phyloP scores from a whole-genome alignment of 1,140 invertebrate species.

The Wiebesia pumilae region DNA sequence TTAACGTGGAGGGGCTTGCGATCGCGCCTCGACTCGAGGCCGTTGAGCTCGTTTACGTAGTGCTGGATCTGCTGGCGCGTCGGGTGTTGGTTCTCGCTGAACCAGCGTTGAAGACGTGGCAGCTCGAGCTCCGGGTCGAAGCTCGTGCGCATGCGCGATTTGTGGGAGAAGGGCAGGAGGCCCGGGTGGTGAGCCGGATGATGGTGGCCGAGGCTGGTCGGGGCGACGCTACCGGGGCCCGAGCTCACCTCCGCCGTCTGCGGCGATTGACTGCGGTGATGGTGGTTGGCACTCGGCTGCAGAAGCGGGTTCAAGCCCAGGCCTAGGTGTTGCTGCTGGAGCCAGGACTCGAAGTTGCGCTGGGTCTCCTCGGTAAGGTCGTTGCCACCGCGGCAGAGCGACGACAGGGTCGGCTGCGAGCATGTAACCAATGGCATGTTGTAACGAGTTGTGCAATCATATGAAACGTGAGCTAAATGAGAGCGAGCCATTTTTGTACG shows the following conservation, averaged over 20 bases:
- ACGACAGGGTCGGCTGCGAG: constrained; percentile 83
- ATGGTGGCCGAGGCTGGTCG: neutral
- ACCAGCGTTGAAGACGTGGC: constrained; percentile 95
- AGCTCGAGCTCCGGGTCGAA: constrained; percentile 97
- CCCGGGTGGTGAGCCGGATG: constrained; percentile 79
- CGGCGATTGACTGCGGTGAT: constrained; percentile 60
- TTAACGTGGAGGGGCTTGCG: constrained; percentile 96
- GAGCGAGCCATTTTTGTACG: neutral
- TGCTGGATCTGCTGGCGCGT: constrained; percentile 95
- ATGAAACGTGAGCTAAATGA: too few species aligned
- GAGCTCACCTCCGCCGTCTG: constrained; percentile 61
- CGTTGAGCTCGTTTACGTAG: constrained; percentile 95
- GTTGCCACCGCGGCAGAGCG: constrained; percentile 83
- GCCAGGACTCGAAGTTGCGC: constrained; percentile 83
- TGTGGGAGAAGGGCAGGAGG: constrained; percentile 86
- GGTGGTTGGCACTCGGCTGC: constrained; percentile 67
- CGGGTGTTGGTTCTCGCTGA: constrained; percentile 96
- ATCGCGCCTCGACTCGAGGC: constrained; percentile 91
- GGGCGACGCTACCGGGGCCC: constrained; percentile 34
- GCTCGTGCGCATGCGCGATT: constrained; percentile 93
- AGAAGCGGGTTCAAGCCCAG: constrained; percentile 75
- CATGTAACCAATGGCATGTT: neutral
- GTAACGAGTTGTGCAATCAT: too few species aligned
- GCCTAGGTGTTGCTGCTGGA: constrained; percentile 76
- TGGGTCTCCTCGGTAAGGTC: constrained; percentile 85